Percentiles rank a stretch among this genome's conserved stretches.
These are phyloP conservation scores for Lepidurus packardi DNA, from an alignment of 1,140 invertebrate species.

Conservation along the genomic window DNA sequence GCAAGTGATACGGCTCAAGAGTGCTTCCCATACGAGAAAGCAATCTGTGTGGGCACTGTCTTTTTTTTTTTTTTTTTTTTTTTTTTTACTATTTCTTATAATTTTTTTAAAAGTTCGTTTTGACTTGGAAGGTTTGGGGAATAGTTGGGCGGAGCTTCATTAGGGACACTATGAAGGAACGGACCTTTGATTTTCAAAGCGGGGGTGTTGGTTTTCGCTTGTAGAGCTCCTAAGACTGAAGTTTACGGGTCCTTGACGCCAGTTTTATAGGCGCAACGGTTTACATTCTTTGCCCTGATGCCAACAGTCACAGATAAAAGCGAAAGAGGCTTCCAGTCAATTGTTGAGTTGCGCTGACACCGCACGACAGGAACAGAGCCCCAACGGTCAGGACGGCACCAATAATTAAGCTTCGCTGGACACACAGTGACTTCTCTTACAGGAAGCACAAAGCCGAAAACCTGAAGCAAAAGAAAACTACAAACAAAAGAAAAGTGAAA, in stretches of 20 bases:
- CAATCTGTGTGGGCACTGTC: not conserved
- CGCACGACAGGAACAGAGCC: not conserved
- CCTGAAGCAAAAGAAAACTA: not conserved
- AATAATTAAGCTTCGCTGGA: constrained; percentile 15
- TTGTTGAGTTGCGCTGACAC: not conserved
- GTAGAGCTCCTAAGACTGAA: not conserved
- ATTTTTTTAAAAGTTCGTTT: not conserved
- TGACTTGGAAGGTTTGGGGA: not conserved
- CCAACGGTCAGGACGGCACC: not conserved
- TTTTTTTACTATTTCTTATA: not conserved
- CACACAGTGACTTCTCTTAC: not conserved
- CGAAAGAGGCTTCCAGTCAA: constrained; percentile 1
- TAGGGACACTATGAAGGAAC: not conserved
- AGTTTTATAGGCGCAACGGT: constrained; percentile 9
- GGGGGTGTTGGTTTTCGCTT: not conserved
- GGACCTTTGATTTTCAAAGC: not conserved
- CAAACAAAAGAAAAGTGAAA: not conserved
- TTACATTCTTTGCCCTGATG: constrained; percentile 9
- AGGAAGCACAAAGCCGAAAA: not conserved
- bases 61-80: not conserved
- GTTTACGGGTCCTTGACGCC: constrained; percentile 8
- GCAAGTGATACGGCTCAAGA: not conserved
- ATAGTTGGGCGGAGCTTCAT: not conserved
- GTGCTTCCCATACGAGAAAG: not conserved
- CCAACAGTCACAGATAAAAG: constrained; percentile 19